A percentile compares a stretch with the other conserved stretches of the same genome.
Evolutionary conservation across 37 sponge, comb jelly and placozoan species (phyloP).

Genomic region (Mnemiopsis leidyi): DNA sequence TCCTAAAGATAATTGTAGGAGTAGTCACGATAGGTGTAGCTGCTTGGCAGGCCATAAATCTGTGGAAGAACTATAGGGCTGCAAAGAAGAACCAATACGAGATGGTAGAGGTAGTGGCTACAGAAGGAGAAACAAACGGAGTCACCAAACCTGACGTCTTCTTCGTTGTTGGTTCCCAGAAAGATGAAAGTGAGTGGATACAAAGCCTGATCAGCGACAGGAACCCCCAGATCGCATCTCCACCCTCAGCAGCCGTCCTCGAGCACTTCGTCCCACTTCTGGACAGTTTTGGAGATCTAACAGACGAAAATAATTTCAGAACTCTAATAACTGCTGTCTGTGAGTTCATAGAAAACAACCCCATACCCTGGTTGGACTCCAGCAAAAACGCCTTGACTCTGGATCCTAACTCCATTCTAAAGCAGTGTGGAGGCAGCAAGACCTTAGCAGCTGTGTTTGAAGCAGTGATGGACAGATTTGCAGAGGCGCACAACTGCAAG

Average conservation of each 20-base stretch:
- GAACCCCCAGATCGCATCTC: not conserved
- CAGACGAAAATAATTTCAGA: not conserved
- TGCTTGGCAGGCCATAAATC: conserved; percentile 11
- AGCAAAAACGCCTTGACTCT: not conserved
- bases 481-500: conserved; percentile 3
- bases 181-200: not conserved
- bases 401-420: not conserved
- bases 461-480: not conserved
- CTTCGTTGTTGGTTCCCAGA: not conserved
- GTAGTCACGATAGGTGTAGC: conserved; percentile 46
- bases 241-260: not conserved
- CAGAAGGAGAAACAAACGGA: not conserved
- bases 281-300: not conserved
- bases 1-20: conserved; percentile 63
- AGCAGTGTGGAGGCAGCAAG: not conserved
- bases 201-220: not conserved
- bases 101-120: not conserved
- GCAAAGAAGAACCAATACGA: not conserved
- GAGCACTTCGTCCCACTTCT: not conserved
- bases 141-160: not conserved
- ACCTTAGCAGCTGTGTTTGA: not conserved
- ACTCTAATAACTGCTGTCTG: not conserved
- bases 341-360: conserved; percentile 37
- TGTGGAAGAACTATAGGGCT: not conserved
- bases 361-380: not conserved